Conservation (phyloP, 2,113 vertebrate species). For the Tringa solitaria region DNA sequence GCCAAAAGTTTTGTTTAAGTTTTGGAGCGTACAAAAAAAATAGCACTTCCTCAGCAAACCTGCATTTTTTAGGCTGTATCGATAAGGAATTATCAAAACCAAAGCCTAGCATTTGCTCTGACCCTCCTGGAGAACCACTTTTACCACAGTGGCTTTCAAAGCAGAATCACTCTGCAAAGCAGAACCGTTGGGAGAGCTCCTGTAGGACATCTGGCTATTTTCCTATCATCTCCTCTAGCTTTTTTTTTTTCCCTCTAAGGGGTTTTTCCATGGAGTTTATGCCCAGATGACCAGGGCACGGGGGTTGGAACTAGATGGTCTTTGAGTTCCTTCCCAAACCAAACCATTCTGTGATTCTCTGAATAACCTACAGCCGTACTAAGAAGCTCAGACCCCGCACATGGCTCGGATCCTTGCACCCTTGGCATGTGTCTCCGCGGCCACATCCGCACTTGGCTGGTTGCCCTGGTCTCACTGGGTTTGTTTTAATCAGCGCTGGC, state of each 20-base stretch:
- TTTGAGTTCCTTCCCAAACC: not conserved
- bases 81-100: not conserved
- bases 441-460: not conserved
- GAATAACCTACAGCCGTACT: fast-evolving
- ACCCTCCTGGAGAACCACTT: not conserved
- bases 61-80: not conserved
- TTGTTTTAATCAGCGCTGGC: not conserved
- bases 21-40: not conserved
- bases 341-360: not conserved
- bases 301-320: not conserved
- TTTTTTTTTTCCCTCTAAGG: not conserved
- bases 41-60: not conserved
- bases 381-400: not conserved
- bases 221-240: not conserved
- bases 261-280: not conserved
- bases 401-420: fast-evolving
- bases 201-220: not conserved
- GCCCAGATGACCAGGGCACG: not conserved
- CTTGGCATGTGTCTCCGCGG: not conserved
- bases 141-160: not conserved
- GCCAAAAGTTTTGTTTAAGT: not conserved
- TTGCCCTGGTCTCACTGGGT: not conserved
- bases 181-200: not conserved
- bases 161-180: not conserved
- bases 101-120: not conserved